phyloP scores from a whole-genome alignment of 1,140 invertebrate species.

The Eriocheir sinensis region DNA sequence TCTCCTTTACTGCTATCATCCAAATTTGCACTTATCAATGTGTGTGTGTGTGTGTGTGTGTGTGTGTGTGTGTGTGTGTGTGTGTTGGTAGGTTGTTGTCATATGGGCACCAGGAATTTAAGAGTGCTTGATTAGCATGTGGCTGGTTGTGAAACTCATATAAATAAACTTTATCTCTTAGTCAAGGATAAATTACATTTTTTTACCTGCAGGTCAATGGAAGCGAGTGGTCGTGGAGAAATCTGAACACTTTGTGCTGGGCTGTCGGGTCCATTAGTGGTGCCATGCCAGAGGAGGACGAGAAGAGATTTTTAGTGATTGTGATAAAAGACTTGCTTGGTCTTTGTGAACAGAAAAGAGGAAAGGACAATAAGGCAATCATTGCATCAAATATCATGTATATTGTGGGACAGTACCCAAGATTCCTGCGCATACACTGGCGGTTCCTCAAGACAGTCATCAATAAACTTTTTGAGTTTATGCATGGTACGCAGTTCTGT shows the following conservation, averaged over 20 bases:
- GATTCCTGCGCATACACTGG: constrained; percentile 99
- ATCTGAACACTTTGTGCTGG: constrained; percentile 99
- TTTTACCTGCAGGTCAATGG: constrained; percentile 88
- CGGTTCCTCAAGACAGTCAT: constrained; percentile 99
- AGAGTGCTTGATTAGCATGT: too few relatives aligned
- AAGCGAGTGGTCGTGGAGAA: constrained; percentile 99
- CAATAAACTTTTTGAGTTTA: constrained; percentile 99
- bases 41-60: too few relatives aligned
- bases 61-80: too few relatives aligned
- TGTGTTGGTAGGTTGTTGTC: too few relatives aligned
- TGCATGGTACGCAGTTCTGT: constrained; percentile 90
- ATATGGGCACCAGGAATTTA: too few relatives aligned
- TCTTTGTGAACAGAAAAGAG: constrained; percentile 99
- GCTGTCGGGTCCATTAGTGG: constrained; percentile 99
- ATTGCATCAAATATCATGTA: constrained; percentile 99
- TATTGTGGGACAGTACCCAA: constrained; percentile 99
- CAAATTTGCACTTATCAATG: too few relatives aligned
- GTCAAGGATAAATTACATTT: too few relatives aligned
- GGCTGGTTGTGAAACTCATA: too few relatives aligned
- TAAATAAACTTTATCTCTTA: too few relatives aligned
- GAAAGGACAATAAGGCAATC: constrained; percentile 99
- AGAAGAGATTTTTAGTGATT: constrained; percentile 99
- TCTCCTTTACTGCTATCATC: too few relatives aligned
- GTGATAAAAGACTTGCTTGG: constrained; percentile 99
- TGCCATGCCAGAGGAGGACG: constrained; percentile 99